phyloP scores from a whole-genome alignment of 2,888 invertebrate genomes.

The Podotricha telesiphe region DNA sequence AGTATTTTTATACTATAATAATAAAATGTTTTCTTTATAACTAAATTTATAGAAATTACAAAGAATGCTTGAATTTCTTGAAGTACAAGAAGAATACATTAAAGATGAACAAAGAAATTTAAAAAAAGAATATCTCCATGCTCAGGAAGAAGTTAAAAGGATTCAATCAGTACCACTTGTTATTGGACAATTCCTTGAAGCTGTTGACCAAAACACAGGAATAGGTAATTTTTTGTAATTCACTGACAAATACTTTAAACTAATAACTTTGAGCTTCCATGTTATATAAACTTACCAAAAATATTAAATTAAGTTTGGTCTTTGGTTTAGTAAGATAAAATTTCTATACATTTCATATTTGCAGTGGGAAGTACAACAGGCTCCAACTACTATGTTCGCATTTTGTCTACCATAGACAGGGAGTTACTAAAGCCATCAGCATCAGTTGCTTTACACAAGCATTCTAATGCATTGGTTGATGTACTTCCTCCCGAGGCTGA shows the following conservation, averaged over 20 bases:
- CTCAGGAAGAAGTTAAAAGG: constrained; percentile 98
- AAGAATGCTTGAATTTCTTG: constrained; percentile 97
- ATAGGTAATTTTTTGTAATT: constrained; percentile 80
- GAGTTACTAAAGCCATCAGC: constrained; percentile 98
- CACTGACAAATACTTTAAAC: neutral
- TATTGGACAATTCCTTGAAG: constrained; percentile 99
- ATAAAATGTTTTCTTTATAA: neutral
- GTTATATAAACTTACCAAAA: no score
- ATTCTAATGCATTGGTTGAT: constrained; percentile 99
- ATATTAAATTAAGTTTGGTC: no score
- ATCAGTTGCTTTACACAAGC: constrained; percentile 99
- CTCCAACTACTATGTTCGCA: constrained; percentile 99
- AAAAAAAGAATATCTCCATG: constrained; percentile 99
- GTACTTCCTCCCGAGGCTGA: constrained; percentile 99
- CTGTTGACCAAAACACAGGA: constrained; percentile 99
- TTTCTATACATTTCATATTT: constrained; percentile 34
- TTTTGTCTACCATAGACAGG: constrained; percentile 98
- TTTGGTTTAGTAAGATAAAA: neutral
- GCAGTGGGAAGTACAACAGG: constrained; percentile 98
- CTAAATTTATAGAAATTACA: constrained; percentile 91
- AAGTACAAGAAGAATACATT: constrained; percentile 99
- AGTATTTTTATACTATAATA: neutral
- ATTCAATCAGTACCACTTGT: constrained; percentile 99
- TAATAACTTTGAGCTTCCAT: neutral
- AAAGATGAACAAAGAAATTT: constrained; percentile 99